phyloP scores from a whole-genome alignment of 1,140 invertebrate species.

The Bombus affinis region DNA sequence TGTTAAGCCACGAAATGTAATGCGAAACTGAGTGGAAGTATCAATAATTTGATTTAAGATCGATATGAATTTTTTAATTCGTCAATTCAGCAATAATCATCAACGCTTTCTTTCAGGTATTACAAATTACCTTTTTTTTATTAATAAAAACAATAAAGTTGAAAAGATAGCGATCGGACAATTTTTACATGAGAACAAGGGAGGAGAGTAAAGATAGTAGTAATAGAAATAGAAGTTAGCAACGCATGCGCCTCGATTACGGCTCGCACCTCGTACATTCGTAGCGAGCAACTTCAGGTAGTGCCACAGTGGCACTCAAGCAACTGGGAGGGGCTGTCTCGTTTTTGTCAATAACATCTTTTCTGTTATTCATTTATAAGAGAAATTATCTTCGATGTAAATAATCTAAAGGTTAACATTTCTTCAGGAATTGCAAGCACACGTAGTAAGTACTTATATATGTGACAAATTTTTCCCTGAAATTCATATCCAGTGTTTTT shows the following conservation, averaged over 20 bases:
- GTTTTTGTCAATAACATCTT: slow-evolving; percentile 17
- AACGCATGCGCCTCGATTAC: slow-evolving; percentile 58
- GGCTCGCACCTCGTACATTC: too few species aligned
- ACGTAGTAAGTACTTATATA: slow-evolving; percentile 25
- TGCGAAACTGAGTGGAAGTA: background rate
- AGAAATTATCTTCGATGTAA: slow-evolving; percentile 42
- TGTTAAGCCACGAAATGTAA: background rate
- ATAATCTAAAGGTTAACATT: slow-evolving; percentile 12
- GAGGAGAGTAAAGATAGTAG: background rate
- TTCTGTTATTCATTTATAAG: background rate
- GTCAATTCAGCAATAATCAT: background rate
- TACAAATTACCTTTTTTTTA: slow-evolving; percentile 14
- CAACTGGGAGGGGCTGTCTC: background rate
- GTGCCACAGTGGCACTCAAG: slow-evolving; percentile 65
- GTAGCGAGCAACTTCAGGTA: slow-evolving; percentile 44
- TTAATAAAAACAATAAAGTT: background rate
- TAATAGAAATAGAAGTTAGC: slow-evolving; percentile 41
- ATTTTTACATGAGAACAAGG: slow-evolving; percentile 4
- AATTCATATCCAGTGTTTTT: background rate
- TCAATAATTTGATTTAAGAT: background rate
- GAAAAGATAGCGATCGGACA: background rate
- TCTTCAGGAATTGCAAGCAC: background rate
- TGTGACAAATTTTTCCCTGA: background rate
- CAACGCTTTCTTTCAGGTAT: background rate
- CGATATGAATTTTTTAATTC: background rate